Conservation (phyloP, 2,888 invertebrate genomes). For the Cynaeus angustus region DNA sequence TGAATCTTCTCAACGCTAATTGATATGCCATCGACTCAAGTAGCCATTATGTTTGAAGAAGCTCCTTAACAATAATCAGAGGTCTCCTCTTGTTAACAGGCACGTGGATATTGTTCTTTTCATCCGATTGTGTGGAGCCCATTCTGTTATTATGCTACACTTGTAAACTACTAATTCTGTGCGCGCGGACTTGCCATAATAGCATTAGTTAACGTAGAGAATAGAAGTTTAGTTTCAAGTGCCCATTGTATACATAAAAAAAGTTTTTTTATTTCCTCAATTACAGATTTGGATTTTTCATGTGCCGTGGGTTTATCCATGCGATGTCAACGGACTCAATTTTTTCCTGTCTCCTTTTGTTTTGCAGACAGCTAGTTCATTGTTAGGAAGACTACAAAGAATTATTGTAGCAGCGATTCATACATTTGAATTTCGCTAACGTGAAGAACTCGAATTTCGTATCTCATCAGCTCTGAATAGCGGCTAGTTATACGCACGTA, state of each 20-base stretch:
- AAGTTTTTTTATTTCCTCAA: background rate
- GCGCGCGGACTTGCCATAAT: conserved; percentile 20
- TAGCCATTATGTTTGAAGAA: conserved; percentile 58
- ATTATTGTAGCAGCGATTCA: too few species aligned
- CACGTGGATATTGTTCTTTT: conserved; percentile 59
- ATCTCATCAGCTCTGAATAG: too few species aligned
- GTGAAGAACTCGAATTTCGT: too few species aligned
- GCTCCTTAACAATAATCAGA: conserved; percentile 47
- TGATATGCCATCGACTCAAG: conserved; percentile 53
- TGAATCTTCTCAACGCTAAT: conserved; percentile 26
- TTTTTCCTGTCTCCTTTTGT: too few species aligned
- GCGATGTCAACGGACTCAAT: too few species aligned
- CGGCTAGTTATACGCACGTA: too few species aligned
- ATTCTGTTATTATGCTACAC: conserved; percentile 31
- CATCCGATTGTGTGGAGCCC: conserved; percentile 55
- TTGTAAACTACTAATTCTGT: conserved; percentile 49
- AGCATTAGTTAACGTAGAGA: conserved; percentile 12
- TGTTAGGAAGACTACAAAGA: too few species aligned
- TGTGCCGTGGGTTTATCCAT: too few species aligned
- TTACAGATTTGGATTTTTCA: too few species aligned
- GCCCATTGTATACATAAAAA: conserved; percentile 19
- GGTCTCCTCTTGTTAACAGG: conserved; percentile 46
- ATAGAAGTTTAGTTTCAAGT: conserved; percentile 14
- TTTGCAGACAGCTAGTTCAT: too few species aligned
- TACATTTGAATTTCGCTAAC: too few species aligned